Evolutionary conservation across 2,113 vertebrate genomes (phyloP).

Genomic region (Pelmatolapia mariae): DNA sequence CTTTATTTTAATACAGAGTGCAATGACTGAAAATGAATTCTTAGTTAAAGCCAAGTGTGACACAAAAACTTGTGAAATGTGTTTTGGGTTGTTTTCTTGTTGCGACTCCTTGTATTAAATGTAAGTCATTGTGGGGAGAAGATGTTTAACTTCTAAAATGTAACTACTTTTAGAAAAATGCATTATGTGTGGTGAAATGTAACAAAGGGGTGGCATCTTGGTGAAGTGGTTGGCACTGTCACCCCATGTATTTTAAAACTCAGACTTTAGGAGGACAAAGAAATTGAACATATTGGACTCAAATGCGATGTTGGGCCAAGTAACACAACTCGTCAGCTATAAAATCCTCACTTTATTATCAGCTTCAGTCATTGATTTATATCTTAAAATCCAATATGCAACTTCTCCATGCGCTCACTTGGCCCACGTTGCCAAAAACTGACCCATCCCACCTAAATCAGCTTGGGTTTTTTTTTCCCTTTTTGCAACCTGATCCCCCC

Average conservation of each 20-base stretch:
- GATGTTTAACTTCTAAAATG: neutral
- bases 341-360: neutral
- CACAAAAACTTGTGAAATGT: neutral
- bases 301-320: neutral
- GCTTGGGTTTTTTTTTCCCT: neutral
- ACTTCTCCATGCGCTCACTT: neutral
- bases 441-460: neutral
- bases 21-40: conserved; percentile 75
- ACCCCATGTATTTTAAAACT: neutral
- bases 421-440: neutral
- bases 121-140: neutral
- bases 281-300: conserved; percentile 5
- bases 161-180: neutral
- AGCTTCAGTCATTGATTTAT: neutral
- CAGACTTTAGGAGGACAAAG: conserved; percentile 13
- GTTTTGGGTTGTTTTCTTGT: neutral
- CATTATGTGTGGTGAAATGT: neutral
- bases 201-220: neutral
- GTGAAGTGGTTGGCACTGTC: neutral
- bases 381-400: neutral
- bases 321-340: neutral
- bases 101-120: neutral
- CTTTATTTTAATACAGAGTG: conserved; percentile 78
- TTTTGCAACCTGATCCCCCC: conserved; percentile 47
- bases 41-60: neutral